Percentiles rank a stretch among this genome's conserved stretches.
phyloP scores from a whole-genome alignment of 2,888 invertebrate genomes.

The Uropetala carovei region DNA sequence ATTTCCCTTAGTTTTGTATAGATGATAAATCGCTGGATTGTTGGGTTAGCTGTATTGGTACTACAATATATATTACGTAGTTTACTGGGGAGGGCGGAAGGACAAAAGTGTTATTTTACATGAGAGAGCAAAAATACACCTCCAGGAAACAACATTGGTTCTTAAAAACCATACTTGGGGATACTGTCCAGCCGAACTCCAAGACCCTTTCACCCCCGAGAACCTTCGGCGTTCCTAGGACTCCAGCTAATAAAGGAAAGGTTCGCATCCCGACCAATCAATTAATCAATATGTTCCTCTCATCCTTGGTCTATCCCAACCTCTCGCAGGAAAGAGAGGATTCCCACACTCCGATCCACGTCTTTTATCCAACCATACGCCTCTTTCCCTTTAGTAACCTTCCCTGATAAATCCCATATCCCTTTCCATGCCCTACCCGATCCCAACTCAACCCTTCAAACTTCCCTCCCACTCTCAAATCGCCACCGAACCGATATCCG shows the following conservation, averaged over 20 bases:
- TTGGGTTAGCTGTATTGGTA: too few species aligned
- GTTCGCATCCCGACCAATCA: not conserved
- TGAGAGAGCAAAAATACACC: too few species aligned
- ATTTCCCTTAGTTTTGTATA: too few species aligned
- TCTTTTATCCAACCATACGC: too few species aligned
- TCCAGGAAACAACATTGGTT: too few species aligned
- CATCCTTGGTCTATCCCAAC: not conserved
- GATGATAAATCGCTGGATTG: too few species aligned
- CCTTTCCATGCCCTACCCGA: not conserved
- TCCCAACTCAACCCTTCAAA: not conserved
- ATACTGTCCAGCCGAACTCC: too few species aligned
- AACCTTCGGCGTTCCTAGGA: not conserved
- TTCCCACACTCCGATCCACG: not conserved
- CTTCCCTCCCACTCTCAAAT: not conserved
- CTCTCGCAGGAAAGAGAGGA: not conserved
- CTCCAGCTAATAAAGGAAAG: not conserved
- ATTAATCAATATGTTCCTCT: not conserved
- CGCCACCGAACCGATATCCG: too few species aligned
- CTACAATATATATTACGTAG: too few species aligned
- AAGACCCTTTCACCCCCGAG: not conserved
- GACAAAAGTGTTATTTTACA: too few species aligned
- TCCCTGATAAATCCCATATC: not conserved
- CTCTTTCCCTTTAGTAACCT: not conserved
- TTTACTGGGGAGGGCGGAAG: too few species aligned
- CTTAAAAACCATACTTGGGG: too few species aligned